Conservation (phyloP, 2,888 invertebrate genomes). For the Euzophera pinguis region DNA sequence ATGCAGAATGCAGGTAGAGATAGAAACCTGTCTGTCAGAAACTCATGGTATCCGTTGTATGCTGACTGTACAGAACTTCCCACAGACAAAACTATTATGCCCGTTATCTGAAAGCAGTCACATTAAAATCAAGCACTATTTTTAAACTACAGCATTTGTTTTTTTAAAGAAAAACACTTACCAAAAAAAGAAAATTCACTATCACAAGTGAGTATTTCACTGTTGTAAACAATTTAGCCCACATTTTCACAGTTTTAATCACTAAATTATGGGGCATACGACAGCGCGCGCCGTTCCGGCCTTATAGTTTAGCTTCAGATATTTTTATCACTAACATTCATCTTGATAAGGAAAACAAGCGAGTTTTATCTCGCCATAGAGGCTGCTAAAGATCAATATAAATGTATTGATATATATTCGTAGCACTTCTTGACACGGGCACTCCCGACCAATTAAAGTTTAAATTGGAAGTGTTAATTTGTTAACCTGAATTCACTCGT, state of each 20-base stretch:
- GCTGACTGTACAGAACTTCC: slow-evolving; percentile 85
- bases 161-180: slow-evolving; percentile 49
- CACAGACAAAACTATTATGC: slow-evolving; percentile 86
- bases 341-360: slow-evolving; percentile 74
- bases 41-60: slow-evolving; percentile 83
- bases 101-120: slow-evolving; percentile 84
- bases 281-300: slow-evolving; percentile 33
- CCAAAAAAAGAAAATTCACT: slow-evolving; percentile 67
- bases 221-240: slow-evolving; percentile 66
- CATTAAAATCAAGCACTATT: slow-evolving; percentile 20
- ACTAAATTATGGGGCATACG: slow-evolving; percentile 17
- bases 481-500: neutral
- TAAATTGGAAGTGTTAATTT: slow-evolving; percentile 6
- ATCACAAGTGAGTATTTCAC: slow-evolving; percentile 65
- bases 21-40: slow-evolving; percentile 84
- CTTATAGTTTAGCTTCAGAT: slow-evolving; percentile 52
- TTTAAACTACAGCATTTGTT: neutral
- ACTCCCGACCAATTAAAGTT: neutral
- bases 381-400: slow-evolving; percentile 2
- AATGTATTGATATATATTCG: neutral
- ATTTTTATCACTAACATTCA: slow-evolving; percentile 68
- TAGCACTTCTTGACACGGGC: neutral
- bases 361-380: slow-evolving; percentile 51
- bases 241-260: slow-evolving; percentile 50
- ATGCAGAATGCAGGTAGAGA: slow-evolving; percentile 87